Conservation (phyloP, 2,797 vertebrate genomes). For the Telmatherina bonti region DNA sequence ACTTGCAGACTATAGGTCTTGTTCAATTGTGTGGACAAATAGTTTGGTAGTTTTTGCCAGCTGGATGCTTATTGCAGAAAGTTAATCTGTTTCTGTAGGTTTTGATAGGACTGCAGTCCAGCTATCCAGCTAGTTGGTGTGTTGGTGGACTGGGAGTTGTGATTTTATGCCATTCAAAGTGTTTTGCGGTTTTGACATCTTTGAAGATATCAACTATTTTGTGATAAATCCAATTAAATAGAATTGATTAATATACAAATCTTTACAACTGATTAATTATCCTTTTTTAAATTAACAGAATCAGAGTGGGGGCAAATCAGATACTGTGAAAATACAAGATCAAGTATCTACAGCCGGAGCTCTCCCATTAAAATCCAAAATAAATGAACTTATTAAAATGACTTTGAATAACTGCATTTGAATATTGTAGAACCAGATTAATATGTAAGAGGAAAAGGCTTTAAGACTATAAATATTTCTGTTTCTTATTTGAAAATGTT, state of each 20-base stretch:
- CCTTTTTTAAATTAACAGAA: neutral
- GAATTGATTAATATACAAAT: neutral
- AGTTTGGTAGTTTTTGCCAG: neutral
- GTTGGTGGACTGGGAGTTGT: slow-evolving; percentile 13
- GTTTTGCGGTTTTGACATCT: slow-evolving; percentile 6
- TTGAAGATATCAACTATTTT: neutral
- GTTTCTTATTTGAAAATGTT: neutral
- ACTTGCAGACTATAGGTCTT: neutral
- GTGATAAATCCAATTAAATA: neutral
- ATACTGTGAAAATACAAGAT: neutral
- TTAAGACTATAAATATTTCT: neutral
- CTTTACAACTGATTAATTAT: neutral
- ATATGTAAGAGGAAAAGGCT: neutral
- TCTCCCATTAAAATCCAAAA: too few relatives aligned
- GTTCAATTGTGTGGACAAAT: neutral
- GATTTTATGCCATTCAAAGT: slow-evolving; percentile 18
- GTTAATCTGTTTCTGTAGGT: slow-evolving; percentile 23
- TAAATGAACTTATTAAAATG: too few relatives aligned
- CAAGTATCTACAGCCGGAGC: too few relatives aligned
- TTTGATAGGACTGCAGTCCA: slow-evolving; percentile 34
- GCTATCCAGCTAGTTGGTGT: slow-evolving; percentile 36
- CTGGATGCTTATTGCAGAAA: neutral
- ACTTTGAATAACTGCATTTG: neutral
- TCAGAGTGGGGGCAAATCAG: neutral
- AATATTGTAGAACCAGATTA: neutral